Percentiles rank a stretch among this genome's conserved stretches.
phyloP scores from a whole-genome alignment of 2,888 invertebrate genomes.

The Antheraea yamamai region DNA sequence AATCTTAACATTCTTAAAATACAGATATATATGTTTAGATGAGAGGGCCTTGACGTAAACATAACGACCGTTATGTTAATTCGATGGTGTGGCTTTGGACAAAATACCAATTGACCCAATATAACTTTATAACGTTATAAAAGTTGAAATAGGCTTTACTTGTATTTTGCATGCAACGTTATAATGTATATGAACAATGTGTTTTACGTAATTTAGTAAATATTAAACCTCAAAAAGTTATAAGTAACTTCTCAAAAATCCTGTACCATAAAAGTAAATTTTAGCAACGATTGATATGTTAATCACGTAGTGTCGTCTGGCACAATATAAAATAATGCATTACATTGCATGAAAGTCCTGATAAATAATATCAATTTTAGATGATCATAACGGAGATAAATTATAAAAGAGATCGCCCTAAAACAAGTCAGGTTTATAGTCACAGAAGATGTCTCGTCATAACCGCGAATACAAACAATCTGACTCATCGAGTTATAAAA shows the following conservation, averaged over 20 bases:
- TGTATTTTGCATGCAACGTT: slow-evolving; percentile 31
- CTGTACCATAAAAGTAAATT: too few relatives aligned
- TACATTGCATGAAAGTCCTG: too few relatives aligned
- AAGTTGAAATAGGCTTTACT: slow-evolving; percentile 46
- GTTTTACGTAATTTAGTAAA: not conserved
- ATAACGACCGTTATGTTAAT: slow-evolving; percentile 30
- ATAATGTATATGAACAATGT: not conserved
- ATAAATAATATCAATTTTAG: too few relatives aligned
- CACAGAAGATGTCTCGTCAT: not conserved
- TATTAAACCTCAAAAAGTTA: not conserved
- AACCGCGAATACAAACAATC: not conserved
- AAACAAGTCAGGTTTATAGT: not conserved
- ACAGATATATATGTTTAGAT: not conserved
- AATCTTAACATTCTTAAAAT: not conserved
- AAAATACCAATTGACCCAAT: slow-evolving; percentile 54
- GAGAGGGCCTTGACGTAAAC: not conserved
- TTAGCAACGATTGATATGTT: not conserved
- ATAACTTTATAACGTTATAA: slow-evolving; percentile 58
- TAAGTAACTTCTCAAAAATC: not conserved
- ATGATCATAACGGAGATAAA: not conserved
- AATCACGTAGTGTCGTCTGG: too few relatives aligned
- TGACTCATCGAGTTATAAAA: not conserved
- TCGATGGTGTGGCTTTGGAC: slow-evolving; percentile 53
- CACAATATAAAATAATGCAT: too few relatives aligned
- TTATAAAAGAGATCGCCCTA: not conserved